Evolutionary conservation across 1,140 invertebrate species (phyloP).

Genomic region (Lysiphlebus fabarum): DNA sequence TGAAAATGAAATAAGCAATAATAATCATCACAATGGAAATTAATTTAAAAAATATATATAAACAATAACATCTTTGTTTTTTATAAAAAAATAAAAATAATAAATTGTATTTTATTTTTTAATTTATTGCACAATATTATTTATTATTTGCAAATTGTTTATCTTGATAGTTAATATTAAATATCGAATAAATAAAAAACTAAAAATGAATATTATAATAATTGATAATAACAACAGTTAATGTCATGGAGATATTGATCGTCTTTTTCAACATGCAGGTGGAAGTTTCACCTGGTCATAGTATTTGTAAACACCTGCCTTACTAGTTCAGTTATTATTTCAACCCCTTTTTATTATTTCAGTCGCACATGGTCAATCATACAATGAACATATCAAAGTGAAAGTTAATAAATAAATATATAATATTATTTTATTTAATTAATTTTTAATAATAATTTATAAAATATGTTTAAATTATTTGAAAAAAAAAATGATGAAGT

Average conservation of each 20-base stretch:
- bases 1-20: constrained; percentile 35
- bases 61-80: neutral
- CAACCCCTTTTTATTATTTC: no score
- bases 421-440: neutral
- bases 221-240: neutral
- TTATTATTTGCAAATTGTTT: neutral
- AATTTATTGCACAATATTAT: neutral
- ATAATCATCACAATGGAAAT: constrained; percentile 29
- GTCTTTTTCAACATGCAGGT: constrained; percentile 3
- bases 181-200: constrained; percentile 2
- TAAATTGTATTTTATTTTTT: constrained; percentile 13
- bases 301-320: constrained; percentile 8
- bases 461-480: neutral
- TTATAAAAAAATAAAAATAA: constrained; percentile 6
- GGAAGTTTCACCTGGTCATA: neutral
- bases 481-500: constrained; percentile 1
- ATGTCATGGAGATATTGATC: constrained; percentile 20
- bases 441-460: neutral
- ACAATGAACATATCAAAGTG: neutral
- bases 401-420: neutral
- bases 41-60: constrained; percentile 12
- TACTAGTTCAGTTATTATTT: no score
- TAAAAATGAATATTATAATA: neutral
- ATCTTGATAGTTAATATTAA: neutral
- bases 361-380: neutral